phyloP scores from a whole-genome alignment of 2,888 invertebrate genomes.

The Drosophila sordidula region DNA sequence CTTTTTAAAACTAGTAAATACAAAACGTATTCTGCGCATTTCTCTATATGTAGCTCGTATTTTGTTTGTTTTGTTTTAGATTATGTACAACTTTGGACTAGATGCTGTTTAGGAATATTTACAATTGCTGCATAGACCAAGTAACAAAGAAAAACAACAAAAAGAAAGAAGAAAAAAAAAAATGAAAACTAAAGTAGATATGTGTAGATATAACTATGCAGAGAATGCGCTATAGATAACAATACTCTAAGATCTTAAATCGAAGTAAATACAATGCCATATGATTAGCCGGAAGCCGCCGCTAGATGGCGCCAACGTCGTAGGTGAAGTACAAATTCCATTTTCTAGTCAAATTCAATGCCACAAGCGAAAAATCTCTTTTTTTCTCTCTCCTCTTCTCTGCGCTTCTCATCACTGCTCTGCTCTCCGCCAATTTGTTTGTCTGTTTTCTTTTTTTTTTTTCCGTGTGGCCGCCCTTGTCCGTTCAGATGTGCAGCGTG shows the following conservation, averaged over 20 bases:
- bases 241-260: constrained; percentile 64
- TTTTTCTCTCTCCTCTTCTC: constrained; percentile 74
- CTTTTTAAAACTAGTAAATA: constrained; percentile 45
- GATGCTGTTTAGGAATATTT: constrained; percentile 71
- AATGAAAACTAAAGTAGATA: background rate
- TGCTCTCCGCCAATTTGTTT: background rate
- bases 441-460: too few species aligned
- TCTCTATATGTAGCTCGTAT: constrained; percentile 18
- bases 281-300: constrained; percentile 32
- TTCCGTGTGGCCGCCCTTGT: background rate
- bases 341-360: constrained; percentile 38
- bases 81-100: constrained; percentile 76
- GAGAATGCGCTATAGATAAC: constrained; percentile 38
- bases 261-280: constrained; percentile 74
- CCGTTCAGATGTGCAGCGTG: constrained; percentile 75
- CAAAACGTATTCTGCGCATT: constrained; percentile 26
- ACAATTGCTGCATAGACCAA: constrained; percentile 54
- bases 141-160: background rate
- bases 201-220: constrained; percentile 2
- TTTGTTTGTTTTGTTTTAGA: constrained; percentile 5
- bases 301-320: constrained; percentile 32
- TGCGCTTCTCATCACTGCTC: background rate
- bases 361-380: constrained; percentile 72
- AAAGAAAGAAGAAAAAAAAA: constrained; percentile 4
- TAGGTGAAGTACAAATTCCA: constrained; percentile 43